Percentiles rank a stretch among this genome's conserved stretches.
Evolutionary conservation across 1,140 invertebrate genomes (phyloP).

Genomic region (Scaptodrosophila lebanonensis): DNA sequence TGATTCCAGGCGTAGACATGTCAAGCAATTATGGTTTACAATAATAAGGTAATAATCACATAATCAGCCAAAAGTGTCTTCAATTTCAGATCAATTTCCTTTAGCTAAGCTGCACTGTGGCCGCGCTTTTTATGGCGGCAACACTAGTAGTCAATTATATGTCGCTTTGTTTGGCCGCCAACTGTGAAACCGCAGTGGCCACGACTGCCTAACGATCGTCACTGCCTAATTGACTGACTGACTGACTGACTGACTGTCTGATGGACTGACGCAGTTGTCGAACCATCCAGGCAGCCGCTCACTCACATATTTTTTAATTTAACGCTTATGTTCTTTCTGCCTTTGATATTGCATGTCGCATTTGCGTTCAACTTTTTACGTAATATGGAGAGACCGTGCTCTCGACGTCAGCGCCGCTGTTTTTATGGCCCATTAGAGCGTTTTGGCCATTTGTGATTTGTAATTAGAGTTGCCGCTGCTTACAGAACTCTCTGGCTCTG

Average conservation of each 20-base stretch:
- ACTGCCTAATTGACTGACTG: no score
- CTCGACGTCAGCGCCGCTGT: slow-evolving; percentile 55
- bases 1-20: no score
- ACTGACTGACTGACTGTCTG: not conserved
- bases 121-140: not conserved
- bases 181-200: no score
- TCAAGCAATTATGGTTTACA: no score
- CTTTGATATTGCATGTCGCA: slow-evolving; percentile 40
- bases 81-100: no score
- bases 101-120: no score
- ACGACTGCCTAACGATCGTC: no score
- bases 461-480: slow-evolving; percentile 70
- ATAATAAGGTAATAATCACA: no score
- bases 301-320: slow-evolving; percentile 55
- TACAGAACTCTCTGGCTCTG: slow-evolving; percentile 31
- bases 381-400: no score
- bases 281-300: slow-evolving; percentile 26
- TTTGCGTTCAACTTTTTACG: slow-evolving; percentile 58
- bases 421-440: slow-evolving; percentile 63
- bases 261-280: not conserved
- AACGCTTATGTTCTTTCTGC: slow-evolving; percentile 41
- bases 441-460: slow-evolving; percentile 72
- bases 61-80: no score
- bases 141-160: not conserved
- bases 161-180: not conserved